Conservation (phyloP, 2,113 vertebrate genomes). For the Athene noctua region DNA sequence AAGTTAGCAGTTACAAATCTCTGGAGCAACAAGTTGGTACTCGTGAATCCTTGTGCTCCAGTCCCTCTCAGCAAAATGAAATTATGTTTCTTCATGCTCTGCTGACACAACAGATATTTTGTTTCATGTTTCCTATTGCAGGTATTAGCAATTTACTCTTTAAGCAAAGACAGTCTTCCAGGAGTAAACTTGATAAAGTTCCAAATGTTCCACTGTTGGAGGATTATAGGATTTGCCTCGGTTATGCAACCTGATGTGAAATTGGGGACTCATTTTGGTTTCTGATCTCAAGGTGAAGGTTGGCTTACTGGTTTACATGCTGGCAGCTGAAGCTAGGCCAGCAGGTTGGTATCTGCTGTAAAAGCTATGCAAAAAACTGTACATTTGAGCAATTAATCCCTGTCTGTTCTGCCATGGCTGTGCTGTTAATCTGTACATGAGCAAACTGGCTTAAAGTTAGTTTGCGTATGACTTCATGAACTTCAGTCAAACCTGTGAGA, state of each 20-base stretch:
- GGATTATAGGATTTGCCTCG: neutral
- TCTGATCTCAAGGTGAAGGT: neutral
- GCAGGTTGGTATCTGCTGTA: neutral
- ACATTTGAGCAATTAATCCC: neutral
- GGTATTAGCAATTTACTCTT: neutral
- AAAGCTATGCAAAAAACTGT: neutral
- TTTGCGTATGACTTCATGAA: neutral
- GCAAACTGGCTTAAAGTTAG: neutral
- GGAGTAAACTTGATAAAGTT: neutral
- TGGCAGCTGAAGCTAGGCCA: neutral
- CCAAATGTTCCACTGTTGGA: neutral
- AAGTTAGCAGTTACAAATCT: neutral
- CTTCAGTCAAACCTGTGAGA: neutral
- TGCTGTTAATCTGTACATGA: neutral
- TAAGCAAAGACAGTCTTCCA: neutral
- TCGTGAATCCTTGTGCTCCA: neutral
- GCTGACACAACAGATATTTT: neutral
- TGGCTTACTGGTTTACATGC: neutral
- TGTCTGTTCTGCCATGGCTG: neutral
- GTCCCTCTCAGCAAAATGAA: neutral
- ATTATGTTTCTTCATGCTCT: neutral
- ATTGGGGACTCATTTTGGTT: neutral
- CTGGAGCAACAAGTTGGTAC: neutral
- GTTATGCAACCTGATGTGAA: neutral
- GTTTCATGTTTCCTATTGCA: neutral